phyloP scores from a whole-genome alignment of 2,113 vertebrate species.

The Stomatorhinus ivindoensis region DNA sequence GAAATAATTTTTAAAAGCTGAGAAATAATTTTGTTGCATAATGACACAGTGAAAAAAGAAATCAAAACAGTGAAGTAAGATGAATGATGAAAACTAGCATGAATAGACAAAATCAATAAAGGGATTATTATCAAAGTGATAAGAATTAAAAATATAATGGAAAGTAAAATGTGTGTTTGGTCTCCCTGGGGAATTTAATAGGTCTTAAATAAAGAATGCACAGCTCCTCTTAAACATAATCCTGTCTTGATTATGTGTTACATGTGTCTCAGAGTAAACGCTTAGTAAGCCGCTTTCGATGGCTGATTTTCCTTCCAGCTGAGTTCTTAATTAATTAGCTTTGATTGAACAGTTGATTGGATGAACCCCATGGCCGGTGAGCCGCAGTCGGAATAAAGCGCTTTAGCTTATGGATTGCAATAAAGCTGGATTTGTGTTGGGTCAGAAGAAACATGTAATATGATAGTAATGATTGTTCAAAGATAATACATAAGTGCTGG shows the following conservation, averaged over 20 bases:
- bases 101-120: neutral
- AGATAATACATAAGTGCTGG: neutral
- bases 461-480: neutral
- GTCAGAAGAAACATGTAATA: neutral
- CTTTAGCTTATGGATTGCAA: neutral
- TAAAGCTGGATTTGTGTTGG: neutral
- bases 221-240: neutral
- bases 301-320: conserved; percentile 5
- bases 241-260: neutral
- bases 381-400: neutral
- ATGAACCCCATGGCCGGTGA: neutral
- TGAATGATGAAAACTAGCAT: neutral
- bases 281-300: neutral
- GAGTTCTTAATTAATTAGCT: conserved; percentile 9
- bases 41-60: neutral
- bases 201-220: neutral
- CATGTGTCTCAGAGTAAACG: neutral
- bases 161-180: neutral
- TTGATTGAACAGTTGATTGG: conserved; percentile 8
- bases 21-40: neutral
- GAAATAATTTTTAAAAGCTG: neutral
- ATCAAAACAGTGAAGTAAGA: neutral
- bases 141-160: neutral
- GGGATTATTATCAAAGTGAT: neutral
- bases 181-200: neutral